Evolutionary conservation across 2,888 invertebrate species (phyloP).

Genomic region (Elegia similella): DNA sequence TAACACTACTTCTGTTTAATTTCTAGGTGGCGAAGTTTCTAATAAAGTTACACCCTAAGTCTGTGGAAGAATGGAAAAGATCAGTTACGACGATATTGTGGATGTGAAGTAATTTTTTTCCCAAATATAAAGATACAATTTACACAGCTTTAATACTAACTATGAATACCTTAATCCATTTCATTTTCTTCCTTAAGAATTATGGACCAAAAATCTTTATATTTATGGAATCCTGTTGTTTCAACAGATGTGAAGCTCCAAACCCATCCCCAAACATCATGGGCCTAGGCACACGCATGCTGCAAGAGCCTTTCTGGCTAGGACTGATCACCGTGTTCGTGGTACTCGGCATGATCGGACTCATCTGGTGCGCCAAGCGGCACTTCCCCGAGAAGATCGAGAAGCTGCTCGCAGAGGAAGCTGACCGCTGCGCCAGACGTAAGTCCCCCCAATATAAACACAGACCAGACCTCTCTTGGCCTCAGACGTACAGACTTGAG

Average conservation of each 20-base stretch:
- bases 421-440: constrained; percentile 87
- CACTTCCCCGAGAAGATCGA: constrained; percentile 94
- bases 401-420: constrained; percentile 90
- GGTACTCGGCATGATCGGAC: constrained; percentile 88
- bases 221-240: constrained; percentile 24
- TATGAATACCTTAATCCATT: no score
- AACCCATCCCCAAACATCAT: constrained; percentile 76
- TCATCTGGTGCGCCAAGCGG: constrained; percentile 91
- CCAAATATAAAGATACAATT: no score
- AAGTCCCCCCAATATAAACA: constrained; percentile 48
- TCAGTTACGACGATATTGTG: no score
- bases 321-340: constrained; percentile 92
- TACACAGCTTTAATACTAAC: no score
- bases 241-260: constrained; percentile 86
- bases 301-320: constrained; percentile 94
- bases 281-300: constrained; percentile 88
- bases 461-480: constrained; percentile 62
- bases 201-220: not conserved
- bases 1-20: no score
- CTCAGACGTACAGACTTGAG: constrained; percentile 31
- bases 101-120: no score
- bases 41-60: no score
- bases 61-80: no score
- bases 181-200: no score
- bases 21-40: no score